Evolutionary conservation across 2,888 invertebrate species (phyloP), one percentile per base, ranked within the genome.

Genomic region (Epirrhoe alternata): DNA sequence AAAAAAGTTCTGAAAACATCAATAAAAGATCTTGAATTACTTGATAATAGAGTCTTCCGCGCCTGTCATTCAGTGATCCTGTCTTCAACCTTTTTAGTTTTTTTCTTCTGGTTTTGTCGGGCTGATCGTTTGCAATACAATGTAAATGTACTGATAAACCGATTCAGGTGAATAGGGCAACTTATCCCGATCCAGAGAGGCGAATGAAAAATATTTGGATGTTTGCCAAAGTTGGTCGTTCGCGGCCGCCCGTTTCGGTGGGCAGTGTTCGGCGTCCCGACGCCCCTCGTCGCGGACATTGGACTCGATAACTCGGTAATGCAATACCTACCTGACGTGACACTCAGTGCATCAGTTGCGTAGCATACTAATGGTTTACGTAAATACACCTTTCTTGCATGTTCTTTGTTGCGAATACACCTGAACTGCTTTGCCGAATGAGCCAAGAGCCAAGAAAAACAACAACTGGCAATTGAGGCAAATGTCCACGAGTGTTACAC

Each of bases 151-250:
- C 85, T 85, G 81, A 79, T 87, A 86, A 86, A 83, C 84, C 85
- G 80, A 87, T 89, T 86, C 88, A 90, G 90, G 90, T 91, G 90
- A 90, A 90, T 85, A 88, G 87, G 84, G 86, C 87, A 82, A 87
- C 84, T 89, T 89, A 89, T 90, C 86, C 86, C 86, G 80, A 83
- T 82, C 80, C 83, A 82, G 84, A 83, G 83, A 81, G 84, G 84
- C 84, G 83, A 85, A 86, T 87, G 86, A 88, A 89, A 91, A 90
- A 86, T 88, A 87, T 89, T 92, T 92, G 92, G 92, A 74, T 69
- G 70, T 54, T 62, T 85, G 92, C 92, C 92, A 93, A 81, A 78
- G 80, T 75, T 84, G 86, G 78, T 85, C 85, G 83, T 81, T 85
- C 83, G 85, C 81, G 84, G 85, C 74, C 60, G 64, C 80, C 75